Conservation (phyloP, 2,797 vertebrate species). For the Chelonia mydas region DNA sequence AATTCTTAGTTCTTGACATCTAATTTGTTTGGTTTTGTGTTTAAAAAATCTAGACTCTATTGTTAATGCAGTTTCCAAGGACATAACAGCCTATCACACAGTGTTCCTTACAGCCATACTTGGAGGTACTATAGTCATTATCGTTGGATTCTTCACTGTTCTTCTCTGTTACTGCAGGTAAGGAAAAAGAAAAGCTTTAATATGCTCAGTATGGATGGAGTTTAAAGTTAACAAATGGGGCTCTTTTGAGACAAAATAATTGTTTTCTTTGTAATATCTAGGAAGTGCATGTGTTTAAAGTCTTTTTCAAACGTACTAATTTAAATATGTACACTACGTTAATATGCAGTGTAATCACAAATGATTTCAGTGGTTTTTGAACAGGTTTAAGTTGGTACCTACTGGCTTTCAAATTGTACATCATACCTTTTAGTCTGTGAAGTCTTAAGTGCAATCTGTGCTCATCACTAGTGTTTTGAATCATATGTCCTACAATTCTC, state of each 20-base stretch:
- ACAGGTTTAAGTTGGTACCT: not conserved
- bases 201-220: not conserved
- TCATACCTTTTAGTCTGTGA: not conserved
- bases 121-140: constrained; percentile 84
- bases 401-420: accelerated
- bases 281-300: not conserved
- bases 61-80: constrained; percentile 75
- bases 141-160: constrained; percentile 85
- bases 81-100: constrained; percentile 87
- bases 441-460: not conserved
- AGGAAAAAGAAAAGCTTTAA: constrained; percentile 27
- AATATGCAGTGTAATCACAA: not conserved
- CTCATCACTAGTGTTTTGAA: not conserved
- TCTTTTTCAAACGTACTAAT: not conserved
- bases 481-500: not conserved
- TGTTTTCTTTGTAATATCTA: not conserved
- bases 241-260: not conserved
- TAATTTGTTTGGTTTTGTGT: constrained; percentile 47
- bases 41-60: constrained; percentile 71
- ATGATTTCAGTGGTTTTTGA: not conserved
- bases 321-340: not conserved
- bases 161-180: constrained; percentile 87
- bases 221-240: not conserved
- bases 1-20: not conserved
- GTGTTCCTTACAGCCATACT: constrained; percentile 85